These are phyloP conservation scores for Eupithecia insigniata DNA, from an alignment of 2,888 invertebrate genomes.

Conservation along the genomic window DNA sequence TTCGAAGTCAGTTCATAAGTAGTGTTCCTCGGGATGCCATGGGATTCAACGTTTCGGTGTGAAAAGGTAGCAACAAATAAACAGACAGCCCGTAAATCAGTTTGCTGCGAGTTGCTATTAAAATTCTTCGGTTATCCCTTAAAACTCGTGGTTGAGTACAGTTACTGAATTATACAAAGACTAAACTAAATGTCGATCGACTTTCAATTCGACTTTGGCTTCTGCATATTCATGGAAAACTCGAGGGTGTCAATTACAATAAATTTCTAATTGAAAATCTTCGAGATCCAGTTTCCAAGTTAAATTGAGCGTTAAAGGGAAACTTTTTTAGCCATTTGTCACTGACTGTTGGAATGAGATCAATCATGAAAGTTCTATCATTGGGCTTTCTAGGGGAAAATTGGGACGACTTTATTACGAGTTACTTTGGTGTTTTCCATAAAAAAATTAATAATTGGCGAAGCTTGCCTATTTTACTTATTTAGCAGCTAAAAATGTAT, in stretches of 20 bases:
- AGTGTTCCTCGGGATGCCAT: no score
- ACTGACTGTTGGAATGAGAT: conserved; percentile 42
- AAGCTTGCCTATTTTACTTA: background rate
- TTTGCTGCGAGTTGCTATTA: background rate
- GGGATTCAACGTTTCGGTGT: no score
- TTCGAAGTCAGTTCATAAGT: no score
- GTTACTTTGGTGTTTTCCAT: conserved; percentile 7
- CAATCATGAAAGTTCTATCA: conserved; percentile 40
- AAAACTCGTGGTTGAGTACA: background rate
- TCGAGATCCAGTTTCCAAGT: conserved; percentile 45
- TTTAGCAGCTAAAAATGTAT: background rate
- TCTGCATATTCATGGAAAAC: conserved; percentile 35
- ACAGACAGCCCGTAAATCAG: no score
- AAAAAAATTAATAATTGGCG: background rate
- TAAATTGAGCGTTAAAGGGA: conserved; percentile 57
- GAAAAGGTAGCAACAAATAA: no score
- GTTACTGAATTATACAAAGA: conserved; percentile 21
- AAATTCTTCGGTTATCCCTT: background rate
- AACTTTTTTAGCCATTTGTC: conserved; percentile 54
- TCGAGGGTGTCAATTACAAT: conserved; percentile 56
- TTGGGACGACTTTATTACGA: conserved; percentile 15
- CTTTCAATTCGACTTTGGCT: conserved; percentile 23
- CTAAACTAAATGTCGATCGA: conserved; percentile 24
- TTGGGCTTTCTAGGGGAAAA: conserved; percentile 17
- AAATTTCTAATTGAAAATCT: conserved; percentile 56